Percentiles rank a stretch among this genome's conserved stretches.
phyloP scores from a whole-genome alignment of 2,888 invertebrate species.

The Graphium colonna region DNA sequence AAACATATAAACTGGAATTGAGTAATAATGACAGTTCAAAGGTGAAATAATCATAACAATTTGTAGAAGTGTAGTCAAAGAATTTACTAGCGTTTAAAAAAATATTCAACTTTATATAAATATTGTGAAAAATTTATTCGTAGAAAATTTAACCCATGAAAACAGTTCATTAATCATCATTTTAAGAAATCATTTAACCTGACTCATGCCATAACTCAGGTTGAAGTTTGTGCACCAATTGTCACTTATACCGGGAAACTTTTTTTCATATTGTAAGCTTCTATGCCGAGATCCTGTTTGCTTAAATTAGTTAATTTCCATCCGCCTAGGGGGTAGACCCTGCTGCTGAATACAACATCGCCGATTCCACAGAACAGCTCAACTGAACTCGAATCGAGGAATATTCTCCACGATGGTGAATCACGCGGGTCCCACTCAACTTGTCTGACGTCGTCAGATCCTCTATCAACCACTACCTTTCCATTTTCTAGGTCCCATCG shows the following conservation, averaged over 20 bases:
- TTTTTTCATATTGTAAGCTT: conserved; percentile 50
- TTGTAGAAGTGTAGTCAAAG: neutral
- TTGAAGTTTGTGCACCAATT: neutral
- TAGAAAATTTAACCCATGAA: neutral
- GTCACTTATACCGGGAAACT: conserved; percentile 49
- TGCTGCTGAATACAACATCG: conserved; percentile 67
- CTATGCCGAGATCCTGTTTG: conserved; percentile 43
- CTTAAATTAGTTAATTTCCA: conserved; percentile 60
- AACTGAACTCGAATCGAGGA: conserved; percentile 64
- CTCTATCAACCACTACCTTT: conserved; percentile 56
- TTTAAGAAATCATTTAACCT: neutral
- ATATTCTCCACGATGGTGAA: conserved; percentile 52
- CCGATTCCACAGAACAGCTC: conserved; percentile 72
- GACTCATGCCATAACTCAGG: neutral
- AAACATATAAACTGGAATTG: no score
- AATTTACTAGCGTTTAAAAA: no score
- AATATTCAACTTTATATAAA: neutral
- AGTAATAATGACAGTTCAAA: no score
- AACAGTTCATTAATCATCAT: neutral
- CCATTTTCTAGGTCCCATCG: conserved; percentile 49
- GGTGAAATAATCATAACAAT: no score
- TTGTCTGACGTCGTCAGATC: conserved; percentile 55
- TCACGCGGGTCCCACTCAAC: conserved; percentile 54
- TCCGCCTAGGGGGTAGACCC: conserved; percentile 57
- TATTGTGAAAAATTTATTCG: neutral